Conservation (phyloP, 2,113 vertebrate species). For the Odocoileus hemionus region DNA sequence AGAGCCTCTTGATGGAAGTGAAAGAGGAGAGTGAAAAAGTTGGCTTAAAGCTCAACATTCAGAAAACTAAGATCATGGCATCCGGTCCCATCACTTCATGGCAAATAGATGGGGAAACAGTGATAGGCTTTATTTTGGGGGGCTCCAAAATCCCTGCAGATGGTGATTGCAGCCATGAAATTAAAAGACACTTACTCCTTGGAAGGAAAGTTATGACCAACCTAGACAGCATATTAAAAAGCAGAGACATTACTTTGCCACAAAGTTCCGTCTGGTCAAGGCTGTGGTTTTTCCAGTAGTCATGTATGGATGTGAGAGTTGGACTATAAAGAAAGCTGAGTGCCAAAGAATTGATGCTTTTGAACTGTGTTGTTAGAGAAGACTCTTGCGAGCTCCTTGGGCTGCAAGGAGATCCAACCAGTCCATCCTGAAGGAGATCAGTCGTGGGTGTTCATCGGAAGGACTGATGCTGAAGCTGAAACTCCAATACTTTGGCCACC, state of each 20-base stretch:
- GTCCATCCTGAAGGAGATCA: not conserved
- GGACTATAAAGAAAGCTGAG: not conserved
- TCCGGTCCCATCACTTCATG: not conserved
- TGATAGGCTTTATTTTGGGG: rapidly evolving
- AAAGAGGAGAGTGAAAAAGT: not conserved
- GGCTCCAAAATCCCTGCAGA: not conserved
- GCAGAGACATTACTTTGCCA: not conserved
- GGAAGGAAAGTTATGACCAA: not conserved
- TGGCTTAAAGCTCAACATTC: not conserved
- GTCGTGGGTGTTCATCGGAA: not conserved
- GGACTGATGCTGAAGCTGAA: not conserved
- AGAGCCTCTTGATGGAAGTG: not conserved
- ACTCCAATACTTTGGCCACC: not conserved
- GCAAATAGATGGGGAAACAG: not conserved
- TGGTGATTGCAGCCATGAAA: not conserved
- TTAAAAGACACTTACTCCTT: too few species aligned
- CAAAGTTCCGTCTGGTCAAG: rapidly evolving
- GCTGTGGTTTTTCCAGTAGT: not conserved
- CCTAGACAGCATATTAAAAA: not conserved
- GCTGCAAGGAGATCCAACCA: not conserved
- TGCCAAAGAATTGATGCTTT: not conserved
- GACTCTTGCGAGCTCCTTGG: not conserved
- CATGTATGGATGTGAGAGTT: not conserved
- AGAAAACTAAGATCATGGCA: not conserved
- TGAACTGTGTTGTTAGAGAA: not conserved